Base-by-base conservation (phyloP, 1,140 invertebrate species). In the Papilio helenus region DNA sequence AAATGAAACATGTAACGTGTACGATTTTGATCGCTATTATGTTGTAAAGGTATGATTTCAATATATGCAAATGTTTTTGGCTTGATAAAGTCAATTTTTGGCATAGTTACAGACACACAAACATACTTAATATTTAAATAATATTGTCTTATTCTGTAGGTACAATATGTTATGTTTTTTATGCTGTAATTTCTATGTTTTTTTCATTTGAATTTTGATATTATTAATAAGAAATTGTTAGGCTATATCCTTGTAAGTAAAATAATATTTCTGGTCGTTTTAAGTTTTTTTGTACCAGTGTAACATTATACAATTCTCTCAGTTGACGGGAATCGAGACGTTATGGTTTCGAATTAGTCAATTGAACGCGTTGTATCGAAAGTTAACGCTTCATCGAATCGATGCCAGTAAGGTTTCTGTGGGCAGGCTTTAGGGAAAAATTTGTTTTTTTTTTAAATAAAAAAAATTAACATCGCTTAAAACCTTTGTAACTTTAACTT, bases 311-410 rank as follows among this genome's bases (percentile, higher is more conserved):
- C 76, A 23, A 65, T 61, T 79, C 68, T 72, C 55, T 61, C 34
- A 73, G 12, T 65, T 14, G 73, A 55, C 20, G 73, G 79, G 20
- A 80, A 80, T 76, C 79, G 79, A 80, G 79, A 80, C 72, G 72
- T 51, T 80, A 76, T 79, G 49, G 71, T 71, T 55, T 76, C 72
- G 79, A 80, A 82, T 83, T 82, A 61, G 71, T 79, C 74, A 80
- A 76, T 81, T 76, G 81, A 65, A 71, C 85, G 86, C 85, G 87
- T 86, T 83, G 85, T 88, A 74, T 83, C 81, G 82, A 79, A 81
- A 85, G 77, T 82, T 82, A 80, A 86, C 86, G 86, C 76, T 85
- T 79, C 79, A 82, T 20, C 80, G 86, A 61, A 76, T 83, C 58
- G 44, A 58, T 61, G 34, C 61, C 81, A 83, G 80, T 84, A 87